Evolutionary conservation across 2,113 vertebrate genomes (phyloP), one percentile per base, ranked within the genome.

Genomic region (Platichthys flesus): DNA sequence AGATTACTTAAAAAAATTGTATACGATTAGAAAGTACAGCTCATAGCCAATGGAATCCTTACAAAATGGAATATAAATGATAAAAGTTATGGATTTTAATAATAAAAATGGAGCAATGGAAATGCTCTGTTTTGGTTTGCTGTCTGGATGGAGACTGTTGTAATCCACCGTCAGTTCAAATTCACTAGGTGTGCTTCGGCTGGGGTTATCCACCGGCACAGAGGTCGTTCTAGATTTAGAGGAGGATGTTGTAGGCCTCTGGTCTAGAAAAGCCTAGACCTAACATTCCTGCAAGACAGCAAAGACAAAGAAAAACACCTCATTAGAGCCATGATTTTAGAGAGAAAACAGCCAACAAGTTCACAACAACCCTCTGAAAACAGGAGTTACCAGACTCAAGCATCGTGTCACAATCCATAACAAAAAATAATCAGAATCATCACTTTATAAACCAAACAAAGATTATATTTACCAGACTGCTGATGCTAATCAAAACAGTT

Each of bases 201-300:
- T 94, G 94, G 95, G 91, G 90, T 95, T 94, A 95, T 96, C 94
- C 95, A 96, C 93, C 92, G 90, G 95, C 95, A 96, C 95, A 94
- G 95, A 94, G 94, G 94, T 94, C 89, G 94, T 95, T 96, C 94
- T 95, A 95, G 92, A 93, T 96, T 90, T 90, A 83, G 65, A 60
- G 61, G 78, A 89, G 61, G 88, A 96, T 94, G 95, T 91, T 95
- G 95, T 91, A 93, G 96, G 93, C 92, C 93, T 96, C 87, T 89
- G 86, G 94, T 96, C 94, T 95, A 96, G 93, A 94, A 96, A 96
- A 94, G 93, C 93, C 95, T 96, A 96, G 92, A 95, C 94, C 96
- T 90, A 95, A 90, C 90, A 96, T 96, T 96, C 97, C 98, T 99
- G 97, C 95, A 98, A 98, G 95, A 97, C 95, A 98, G 95, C 95